Percentiles rank a stretch among this genome's conserved stretches.
Conservation (phyloP, 2,113 vertebrate genomes). For the Pagrus major region DNA sequence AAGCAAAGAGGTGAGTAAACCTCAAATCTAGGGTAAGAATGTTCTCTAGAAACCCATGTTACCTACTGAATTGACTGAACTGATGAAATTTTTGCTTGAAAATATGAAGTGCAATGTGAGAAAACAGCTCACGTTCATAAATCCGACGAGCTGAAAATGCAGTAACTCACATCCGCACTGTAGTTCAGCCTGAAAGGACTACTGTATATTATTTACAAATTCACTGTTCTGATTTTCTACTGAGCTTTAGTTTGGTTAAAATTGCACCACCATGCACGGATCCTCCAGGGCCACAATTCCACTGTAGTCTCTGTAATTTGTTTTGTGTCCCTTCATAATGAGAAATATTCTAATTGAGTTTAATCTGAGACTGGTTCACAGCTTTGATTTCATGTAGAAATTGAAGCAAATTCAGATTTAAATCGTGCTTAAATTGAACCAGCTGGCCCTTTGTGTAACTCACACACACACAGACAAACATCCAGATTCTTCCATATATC, state of each 20-base stretch:
- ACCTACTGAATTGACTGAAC: slow-evolving; percentile 58
- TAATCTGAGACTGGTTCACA: slow-evolving; percentile 12
- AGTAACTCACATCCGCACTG: slow-evolving; percentile 53
- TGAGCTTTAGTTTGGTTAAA: slow-evolving; percentile 6
- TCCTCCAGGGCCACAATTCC: not conserved
- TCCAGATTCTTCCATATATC: not conserved
- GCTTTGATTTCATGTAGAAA: slow-evolving; percentile 45
- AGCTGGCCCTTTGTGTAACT: slow-evolving; percentile 3
- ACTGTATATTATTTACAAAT: slow-evolving; percentile 17
- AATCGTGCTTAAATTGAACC: not conserved
- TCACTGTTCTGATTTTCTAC: not conserved
- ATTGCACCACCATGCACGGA: not conserved
- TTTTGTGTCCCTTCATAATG: slow-evolving; percentile 1
- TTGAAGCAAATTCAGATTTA: slow-evolving; percentile 18
- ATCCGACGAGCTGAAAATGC: slow-evolving; percentile 24
- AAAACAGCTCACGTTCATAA: slow-evolving; percentile 10
- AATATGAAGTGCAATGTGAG: slow-evolving; percentile 57
- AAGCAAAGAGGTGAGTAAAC: not conserved
- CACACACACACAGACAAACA: not conserved
- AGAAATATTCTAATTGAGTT: slow-evolving; percentile 10
- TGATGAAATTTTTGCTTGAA: slow-evolving; percentile 52
- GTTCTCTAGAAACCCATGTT: slow-evolving; percentile 62
- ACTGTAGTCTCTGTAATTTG: not conserved
- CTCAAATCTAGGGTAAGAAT: not conserved
- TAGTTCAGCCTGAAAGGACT: slow-evolving; percentile 32